These are phyloP conservation scores for Mimumesa dahlbomi DNA, from an alignment of 2,888 invertebrate genomes.

Conservation along the genomic window DNA sequence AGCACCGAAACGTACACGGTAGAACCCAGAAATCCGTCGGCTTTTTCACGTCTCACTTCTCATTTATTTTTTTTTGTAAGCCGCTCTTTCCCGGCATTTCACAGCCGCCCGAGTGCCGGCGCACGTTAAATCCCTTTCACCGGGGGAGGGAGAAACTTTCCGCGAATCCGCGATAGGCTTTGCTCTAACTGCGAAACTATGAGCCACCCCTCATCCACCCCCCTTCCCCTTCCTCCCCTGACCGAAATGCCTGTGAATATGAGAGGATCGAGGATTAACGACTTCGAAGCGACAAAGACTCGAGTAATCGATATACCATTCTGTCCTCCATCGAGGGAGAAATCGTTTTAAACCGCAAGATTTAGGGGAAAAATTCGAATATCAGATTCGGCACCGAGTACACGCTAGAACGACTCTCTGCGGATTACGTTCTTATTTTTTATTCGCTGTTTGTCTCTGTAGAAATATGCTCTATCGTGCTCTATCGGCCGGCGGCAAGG, in stretches of 20 bases:
- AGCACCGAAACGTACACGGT: constrained; percentile 14
- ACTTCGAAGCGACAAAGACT: constrained; percentile 10
- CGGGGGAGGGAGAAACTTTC: constrained; percentile 24
- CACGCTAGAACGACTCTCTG: too few species aligned
- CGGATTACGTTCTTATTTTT: too few species aligned
- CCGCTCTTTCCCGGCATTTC: constrained; percentile 10
- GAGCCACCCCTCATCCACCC: neutral
- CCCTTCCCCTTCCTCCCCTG: too few species aligned
- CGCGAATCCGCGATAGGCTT: constrained; percentile 4
- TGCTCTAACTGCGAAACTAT: neutral
- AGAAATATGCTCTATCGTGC: too few species aligned
- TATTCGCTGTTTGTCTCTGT: too few species aligned
- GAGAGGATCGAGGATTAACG: constrained; percentile 38
- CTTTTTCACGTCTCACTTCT: neutral
- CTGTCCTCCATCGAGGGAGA: neutral
- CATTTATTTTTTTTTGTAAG: constrained; percentile 9
- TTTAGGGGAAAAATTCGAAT: neutral
- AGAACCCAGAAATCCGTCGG: constrained; percentile 9
- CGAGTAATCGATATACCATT: constrained; percentile 32
- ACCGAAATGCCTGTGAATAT: constrained; percentile 10
- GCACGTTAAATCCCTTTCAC: constrained; percentile 30
- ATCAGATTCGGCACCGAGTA: neutral
- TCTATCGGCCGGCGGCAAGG: too few species aligned
- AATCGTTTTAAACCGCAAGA: constrained; percentile 8
- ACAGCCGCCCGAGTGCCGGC: neutral